Percentiles rank a stretch among this genome's conserved stretches.
phyloP scores from a whole-genome alignment of 2,797 vertebrate genomes.

The Cyclura pinguis region DNA sequence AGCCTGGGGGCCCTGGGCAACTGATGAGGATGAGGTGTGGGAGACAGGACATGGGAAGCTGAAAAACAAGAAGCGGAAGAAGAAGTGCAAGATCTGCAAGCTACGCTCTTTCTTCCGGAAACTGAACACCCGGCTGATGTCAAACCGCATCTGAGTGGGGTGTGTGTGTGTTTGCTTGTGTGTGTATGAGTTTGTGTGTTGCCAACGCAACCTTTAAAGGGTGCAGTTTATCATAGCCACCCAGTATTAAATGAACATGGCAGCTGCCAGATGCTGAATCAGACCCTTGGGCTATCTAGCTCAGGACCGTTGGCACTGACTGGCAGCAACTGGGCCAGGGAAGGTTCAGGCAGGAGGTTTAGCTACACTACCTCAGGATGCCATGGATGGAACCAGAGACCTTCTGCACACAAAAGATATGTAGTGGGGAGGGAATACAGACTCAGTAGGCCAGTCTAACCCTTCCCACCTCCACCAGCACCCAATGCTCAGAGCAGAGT shows the following conservation, averaged over 20 bases:
- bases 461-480: neutral
- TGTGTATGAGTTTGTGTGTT: neutral
- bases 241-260: neutral
- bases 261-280: neutral
- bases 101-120: conserved; percentile 92
- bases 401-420: fast-evolving
- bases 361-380: neutral
- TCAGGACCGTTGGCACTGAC: neutral
- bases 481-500: neutral
- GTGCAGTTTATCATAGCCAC: conserved; percentile 16
- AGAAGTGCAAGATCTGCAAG: conserved; percentile 91
- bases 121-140: conserved; percentile 94
- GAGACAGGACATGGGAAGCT: conserved; percentile 71
- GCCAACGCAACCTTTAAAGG: neutral
- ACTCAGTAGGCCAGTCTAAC: conserved; percentile 1
- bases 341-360: neutral
- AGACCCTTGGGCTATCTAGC: neutral
- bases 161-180: neutral
- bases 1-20: conserved; percentile 95
- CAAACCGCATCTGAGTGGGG: conserved; percentile 88
- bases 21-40: conserved; percentile 87
- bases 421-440: neutral
- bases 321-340: neutral
- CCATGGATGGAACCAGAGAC: neutral
- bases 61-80: conserved; percentile 86